Percentiles rank a stretch among this genome's conserved stretches.
Conservation (phyloP, 2,888 invertebrate genomes). For the Sepiola atlantica region DNA sequence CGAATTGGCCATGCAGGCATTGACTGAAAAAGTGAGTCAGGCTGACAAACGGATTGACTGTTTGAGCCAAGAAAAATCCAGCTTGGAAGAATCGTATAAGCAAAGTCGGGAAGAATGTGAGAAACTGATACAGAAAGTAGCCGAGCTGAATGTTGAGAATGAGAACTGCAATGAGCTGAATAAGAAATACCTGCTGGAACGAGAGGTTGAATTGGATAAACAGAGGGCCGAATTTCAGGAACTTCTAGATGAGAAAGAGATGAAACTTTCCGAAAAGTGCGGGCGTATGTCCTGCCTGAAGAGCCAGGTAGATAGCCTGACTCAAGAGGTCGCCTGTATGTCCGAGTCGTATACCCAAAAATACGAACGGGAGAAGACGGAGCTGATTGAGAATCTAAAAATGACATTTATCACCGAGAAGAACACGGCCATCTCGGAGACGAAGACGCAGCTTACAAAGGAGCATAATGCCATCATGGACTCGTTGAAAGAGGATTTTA, state of each 20-base stretch:
- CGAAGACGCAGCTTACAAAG: constrained; percentile 53
- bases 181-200: constrained; percentile 58
- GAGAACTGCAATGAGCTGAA: constrained; percentile 75
- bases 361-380: constrained; percentile 59
- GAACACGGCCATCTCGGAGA: constrained; percentile 82
- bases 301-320: constrained; percentile 48
- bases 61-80: neutral
- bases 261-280: constrained; percentile 69
- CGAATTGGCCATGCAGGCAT: neutral
- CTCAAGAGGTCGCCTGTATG: constrained; percentile 46
- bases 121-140: constrained; percentile 53
- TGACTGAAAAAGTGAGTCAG: constrained; percentile 42
- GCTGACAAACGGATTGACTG: constrained; percentile 43
- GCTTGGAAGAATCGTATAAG: constrained; percentile 50
- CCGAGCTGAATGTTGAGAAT: constrained; percentile 71
- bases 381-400: constrained; percentile 55
- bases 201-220: constrained; percentile 64
- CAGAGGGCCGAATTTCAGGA: constrained; percentile 58
- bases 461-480: constrained; percentile 49
- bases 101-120: constrained; percentile 51
- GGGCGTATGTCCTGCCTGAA: neutral
- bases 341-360: constrained; percentile 53
- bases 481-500: constrained; percentile 44
- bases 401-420: constrained; percentile 76
- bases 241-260: constrained; percentile 61